These are phyloP conservation scores for Melanotaenia duboulayi DNA, from an alignment of 2,113 vertebrate genomes.

Conservation along the genomic window DNA sequence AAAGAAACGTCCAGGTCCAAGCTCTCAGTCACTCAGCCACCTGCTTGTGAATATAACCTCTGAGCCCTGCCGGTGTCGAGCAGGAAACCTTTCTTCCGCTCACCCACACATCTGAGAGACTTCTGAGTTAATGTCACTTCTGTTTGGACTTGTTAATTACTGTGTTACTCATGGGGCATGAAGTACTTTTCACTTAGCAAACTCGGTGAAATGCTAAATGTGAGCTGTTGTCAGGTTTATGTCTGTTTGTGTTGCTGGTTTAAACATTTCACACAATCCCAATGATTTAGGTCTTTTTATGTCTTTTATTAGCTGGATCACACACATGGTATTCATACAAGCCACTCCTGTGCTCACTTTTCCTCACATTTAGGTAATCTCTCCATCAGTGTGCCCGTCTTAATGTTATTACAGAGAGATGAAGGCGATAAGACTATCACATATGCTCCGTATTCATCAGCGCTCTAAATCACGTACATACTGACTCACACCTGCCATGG, in stretches of 20 bases:
- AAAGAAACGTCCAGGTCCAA: conserved; percentile 31
- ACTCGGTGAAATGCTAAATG: no score
- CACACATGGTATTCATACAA: background rate
- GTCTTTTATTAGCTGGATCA: background rate
- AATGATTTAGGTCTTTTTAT: no score
- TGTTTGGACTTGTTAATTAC: conserved; percentile 6
- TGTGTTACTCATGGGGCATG: background rate
- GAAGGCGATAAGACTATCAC: conserved; percentile 63
- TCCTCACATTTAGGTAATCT: conserved; percentile 61
- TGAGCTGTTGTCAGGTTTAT: background rate
- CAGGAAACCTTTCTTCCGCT: conserved; percentile 63
- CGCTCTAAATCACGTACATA: conserved; percentile 55
- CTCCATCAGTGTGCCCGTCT: conserved; percentile 52
- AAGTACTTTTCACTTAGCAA: background rate
- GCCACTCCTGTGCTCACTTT: background rate
- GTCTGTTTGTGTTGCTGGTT: background rate
- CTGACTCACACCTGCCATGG: conserved; percentile 69
- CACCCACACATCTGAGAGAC: conserved; percentile 55
- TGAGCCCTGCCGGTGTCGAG: conserved; percentile 57
- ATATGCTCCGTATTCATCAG: conserved; percentile 66
- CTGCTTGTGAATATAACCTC: conserved; percentile 72
- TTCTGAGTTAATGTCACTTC: conserved; percentile 48
- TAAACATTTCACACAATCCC: background rate
- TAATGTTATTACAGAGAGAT: conserved; percentile 60
- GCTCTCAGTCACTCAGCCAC: conserved; percentile 50